phyloP scores from a whole-genome alignment of 2,113 vertebrate species.

The Larimichthys polyactis region DNA sequence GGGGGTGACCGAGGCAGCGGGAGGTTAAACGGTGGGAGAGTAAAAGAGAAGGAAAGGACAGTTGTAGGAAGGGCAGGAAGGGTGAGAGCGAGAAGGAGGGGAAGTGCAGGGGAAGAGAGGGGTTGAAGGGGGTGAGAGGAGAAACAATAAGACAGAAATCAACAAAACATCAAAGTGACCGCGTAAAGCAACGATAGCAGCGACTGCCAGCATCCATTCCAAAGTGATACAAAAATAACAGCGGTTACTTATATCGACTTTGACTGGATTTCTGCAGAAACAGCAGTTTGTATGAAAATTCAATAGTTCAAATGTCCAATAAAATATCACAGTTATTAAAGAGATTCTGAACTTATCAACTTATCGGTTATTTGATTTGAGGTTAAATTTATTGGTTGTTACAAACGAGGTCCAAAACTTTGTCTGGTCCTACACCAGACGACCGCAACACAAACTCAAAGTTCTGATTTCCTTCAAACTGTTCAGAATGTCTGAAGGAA shows the following conservation, averaged over 20 bases:
- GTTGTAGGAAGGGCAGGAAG: not conserved
- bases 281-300: not conserved
- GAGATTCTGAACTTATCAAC: not conserved
- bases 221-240: not conserved
- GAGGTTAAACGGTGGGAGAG: not conserved
- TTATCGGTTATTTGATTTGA: not conserved
- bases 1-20: too few species aligned
- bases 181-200: not conserved
- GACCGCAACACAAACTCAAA: not conserved
- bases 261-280: not conserved
- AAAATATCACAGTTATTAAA: too few species aligned
- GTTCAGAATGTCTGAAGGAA: not conserved
- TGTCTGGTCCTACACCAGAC: not conserved
- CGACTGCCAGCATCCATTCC: not conserved
- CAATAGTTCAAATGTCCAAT: too few species aligned
- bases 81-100: not conserved
- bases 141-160: not conserved
- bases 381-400: not conserved
- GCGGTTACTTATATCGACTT: not conserved
- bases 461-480: not conserved
- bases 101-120: not conserved
- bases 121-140: not conserved
- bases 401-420: not conserved
- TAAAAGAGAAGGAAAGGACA: not conserved
- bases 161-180: not conserved